Conservation (phyloP, 1,140 invertebrate genomes). For the Lordiphosa stackelbergi region DNA sequence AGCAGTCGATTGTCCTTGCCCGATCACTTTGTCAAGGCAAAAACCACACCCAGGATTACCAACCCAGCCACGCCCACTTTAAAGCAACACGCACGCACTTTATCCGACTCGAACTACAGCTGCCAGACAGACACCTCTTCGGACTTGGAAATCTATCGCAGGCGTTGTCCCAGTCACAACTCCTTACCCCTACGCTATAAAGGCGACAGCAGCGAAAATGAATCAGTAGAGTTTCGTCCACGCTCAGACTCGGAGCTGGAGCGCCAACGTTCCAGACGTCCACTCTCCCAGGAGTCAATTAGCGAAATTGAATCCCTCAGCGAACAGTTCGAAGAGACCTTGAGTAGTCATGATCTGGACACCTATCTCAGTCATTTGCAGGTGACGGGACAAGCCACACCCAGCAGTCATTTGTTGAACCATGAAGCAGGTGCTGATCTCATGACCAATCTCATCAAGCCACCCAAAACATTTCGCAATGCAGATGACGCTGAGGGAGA, state of each 20-base stretch:
- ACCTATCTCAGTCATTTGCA: constrained; percentile 83
- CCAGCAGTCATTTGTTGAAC: constrained; percentile 40
- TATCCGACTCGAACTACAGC: constrained; percentile 74
- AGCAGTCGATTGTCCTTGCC: constrained; percentile 70
- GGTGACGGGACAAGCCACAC: constrained; percentile 57
- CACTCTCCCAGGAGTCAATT: constrained; percentile 83
- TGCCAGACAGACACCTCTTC: constrained; percentile 75
- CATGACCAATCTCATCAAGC: constrained; percentile 68
- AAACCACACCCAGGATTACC: constrained; percentile 10
- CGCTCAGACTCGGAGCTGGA: constrained; percentile 79
- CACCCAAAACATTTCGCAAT: constrained; percentile 71
- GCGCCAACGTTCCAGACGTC: constrained; percentile 83
- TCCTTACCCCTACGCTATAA: constrained; percentile 40
- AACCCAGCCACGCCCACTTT: constrained; percentile 31
- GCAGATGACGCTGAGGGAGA: constrained; percentile 53
- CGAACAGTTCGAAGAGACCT: constrained; percentile 79
- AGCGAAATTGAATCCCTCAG: constrained; percentile 82
- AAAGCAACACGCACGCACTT: constrained; percentile 65
- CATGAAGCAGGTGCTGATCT: constrained; percentile 38
- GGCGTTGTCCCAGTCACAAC: constrained; percentile 64
- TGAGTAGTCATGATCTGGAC: constrained; percentile 81
- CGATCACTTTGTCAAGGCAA: constrained; percentile 66
- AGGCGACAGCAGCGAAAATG: constrained; percentile 60
- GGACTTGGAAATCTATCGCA: constrained; percentile 69
- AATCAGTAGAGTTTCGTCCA: constrained; percentile 79